Conservation (phyloP, 1,140 invertebrate genomes). For the Lerema accius region DNA sequence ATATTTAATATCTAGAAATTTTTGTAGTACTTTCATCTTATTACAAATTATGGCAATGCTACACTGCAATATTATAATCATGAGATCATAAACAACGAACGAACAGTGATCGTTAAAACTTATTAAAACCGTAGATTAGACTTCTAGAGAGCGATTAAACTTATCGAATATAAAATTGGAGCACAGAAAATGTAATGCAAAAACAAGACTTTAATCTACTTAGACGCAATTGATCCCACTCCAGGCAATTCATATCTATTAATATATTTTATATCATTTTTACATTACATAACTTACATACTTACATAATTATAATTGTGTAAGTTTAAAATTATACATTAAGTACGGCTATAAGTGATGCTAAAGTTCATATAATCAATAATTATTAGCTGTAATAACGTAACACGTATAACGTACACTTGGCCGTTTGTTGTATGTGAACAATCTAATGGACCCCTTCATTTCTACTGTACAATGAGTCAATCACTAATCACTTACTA, state of each 20-base stretch:
- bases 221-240: constrained; percentile 78
- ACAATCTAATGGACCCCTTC: constrained; percentile 77
- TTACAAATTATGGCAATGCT: too few species aligned
- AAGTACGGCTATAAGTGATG: constrained; percentile 26
- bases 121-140: too few species aligned
- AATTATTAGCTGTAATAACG: constrained; percentile 7
- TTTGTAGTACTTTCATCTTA: too few species aligned
- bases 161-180: background rate
- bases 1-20: too few species aligned
- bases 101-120: too few species aligned
- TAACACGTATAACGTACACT: constrained; percentile 20
- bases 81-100: too few species aligned
- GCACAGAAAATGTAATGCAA: constrained; percentile 36
- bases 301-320: constrained; percentile 21
- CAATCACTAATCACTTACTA: constrained; percentile 39
- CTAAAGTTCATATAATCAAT: constrained; percentile 21
- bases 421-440: constrained; percentile 9
- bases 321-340: constrained; percentile 28
- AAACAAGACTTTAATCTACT: constrained; percentile 58
- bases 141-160: too few species aligned
- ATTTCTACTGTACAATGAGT: constrained; percentile 56
- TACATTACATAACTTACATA: constrained; percentile 17
- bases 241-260: constrained; percentile 76
- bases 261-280: constrained; percentile 27
- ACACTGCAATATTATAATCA: too few species aligned